Base-by-base conservation (phyloP, 2,888 invertebrate species). In the Patella caerulea region DNA sequence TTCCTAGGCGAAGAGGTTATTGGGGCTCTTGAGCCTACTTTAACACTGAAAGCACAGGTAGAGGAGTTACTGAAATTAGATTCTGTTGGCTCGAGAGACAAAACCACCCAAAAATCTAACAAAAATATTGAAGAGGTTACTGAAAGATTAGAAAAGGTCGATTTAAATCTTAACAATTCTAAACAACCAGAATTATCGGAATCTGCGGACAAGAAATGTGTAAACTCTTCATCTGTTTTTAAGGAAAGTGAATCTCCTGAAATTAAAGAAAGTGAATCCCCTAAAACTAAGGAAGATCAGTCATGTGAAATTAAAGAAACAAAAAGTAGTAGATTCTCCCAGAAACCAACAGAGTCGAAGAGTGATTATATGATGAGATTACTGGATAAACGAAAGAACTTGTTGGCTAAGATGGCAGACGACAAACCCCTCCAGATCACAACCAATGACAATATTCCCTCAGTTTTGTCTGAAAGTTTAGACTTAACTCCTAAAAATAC, bases 371-470 rank as follows among this genome's bases (percentile, higher is more conserved):
- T 89, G 54, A 84, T 87, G 85, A 81, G 80, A 54, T 74, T 89
- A 17, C 79, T 89, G 72, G 83, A 85, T 71, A 86, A 81, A 76
- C 82, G 85, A 73, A 87, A 87, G 81, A 74, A 83, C 55, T 75
- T 87, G 55, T 79, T 88, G 7, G 81, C 83, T 53, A 83, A 85
- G 76, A 83, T 89, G 83, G 85, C 82, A 24, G 86, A 87, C 19
- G 65, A 65, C 24, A 24, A 24, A 11, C 65, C 65, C 12, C 24
- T 65, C 2, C 19, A 24, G 19, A 14, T 19, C 15, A 4, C 19
- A 3, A 12, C 65, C 9, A 65, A 9, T 65, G 45, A 45, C 45
- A 45, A 45, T 65, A 80, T 84, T 75, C 83, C 85, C 65, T 69
- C 79, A 11, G 53, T 56, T n/a, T 65, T 54, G 24, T 45, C 52